Conservation (phyloP, 2,888 invertebrate species). For the Drosophila pegasa region DNA sequence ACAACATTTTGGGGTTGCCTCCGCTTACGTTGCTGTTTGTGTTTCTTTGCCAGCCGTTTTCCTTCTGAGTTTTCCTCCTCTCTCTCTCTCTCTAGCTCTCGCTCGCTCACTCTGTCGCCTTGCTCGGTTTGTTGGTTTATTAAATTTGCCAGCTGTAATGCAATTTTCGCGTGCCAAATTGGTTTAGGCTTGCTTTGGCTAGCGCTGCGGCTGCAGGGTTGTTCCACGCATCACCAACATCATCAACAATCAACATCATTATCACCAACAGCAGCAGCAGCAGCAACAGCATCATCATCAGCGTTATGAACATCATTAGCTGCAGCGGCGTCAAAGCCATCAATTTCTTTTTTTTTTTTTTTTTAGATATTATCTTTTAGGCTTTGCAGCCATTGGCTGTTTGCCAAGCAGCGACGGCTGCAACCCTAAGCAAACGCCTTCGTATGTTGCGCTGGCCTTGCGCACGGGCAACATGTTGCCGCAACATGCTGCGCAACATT, state of each 20-base stretch:
- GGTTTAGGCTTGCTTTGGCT: conserved; percentile 58
- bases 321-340: conserved; percentile 13
- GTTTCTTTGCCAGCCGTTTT: conserved; percentile 39
- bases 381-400: conserved; percentile 58
- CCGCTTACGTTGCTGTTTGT: conserved; percentile 1
- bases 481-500: conserved; percentile 42
- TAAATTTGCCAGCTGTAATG: conserved; percentile 73
- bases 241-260: conserved; percentile 15
- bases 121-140: conserved; percentile 59
- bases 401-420: conserved; percentile 16
- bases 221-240: conserved; percentile 44
- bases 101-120: not conserved
- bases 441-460: conserved; percentile 10
- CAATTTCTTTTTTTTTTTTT: conserved; percentile 16
- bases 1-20: conserved; percentile 29
- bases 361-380: conserved; percentile 28
- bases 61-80: conserved; percentile 13
- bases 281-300: conserved; percentile 29
- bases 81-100: not conserved
- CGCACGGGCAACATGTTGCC: conserved; percentile 44
- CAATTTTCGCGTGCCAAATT: conserved; percentile 77
- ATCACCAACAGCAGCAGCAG: conserved; percentile 29
- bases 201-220: conserved; percentile 69
- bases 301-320: conserved; percentile 15
- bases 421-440: conserved; percentile 37